These are phyloP conservation scores for Autographa gamma DNA, from an alignment of 2,888 invertebrate genomes.

Conservation along the genomic window DNA sequence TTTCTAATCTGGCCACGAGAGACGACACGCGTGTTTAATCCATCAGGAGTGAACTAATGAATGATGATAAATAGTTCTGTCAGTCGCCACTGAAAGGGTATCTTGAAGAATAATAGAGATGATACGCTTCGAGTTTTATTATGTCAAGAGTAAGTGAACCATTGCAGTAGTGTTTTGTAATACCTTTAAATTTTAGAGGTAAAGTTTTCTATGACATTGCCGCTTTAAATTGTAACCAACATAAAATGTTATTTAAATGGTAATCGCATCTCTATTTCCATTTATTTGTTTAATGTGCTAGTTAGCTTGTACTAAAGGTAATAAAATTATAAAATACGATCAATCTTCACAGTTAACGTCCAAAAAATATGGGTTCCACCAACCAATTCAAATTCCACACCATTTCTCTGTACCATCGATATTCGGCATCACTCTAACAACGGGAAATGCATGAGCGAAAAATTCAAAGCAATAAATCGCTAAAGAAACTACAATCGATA, in stretches of 20 bases:
- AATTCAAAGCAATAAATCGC: conserved; percentile 70
- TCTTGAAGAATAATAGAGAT: conserved; percentile 42
- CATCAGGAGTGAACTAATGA: conserved; percentile 75
- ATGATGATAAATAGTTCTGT: conserved; percentile 85
- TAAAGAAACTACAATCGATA: conserved; percentile 68
- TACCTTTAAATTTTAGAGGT: too few species aligned
- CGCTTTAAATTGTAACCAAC: too few species aligned
- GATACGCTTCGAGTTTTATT: conserved; percentile 9
- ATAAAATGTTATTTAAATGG: too few species aligned
- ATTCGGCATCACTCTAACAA: conserved; percentile 47
- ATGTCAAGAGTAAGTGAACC: neutral
- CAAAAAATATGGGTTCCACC: conserved; percentile 18
- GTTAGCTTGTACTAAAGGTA: neutral
- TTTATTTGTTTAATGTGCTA: neutral
- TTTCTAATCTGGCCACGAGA: conserved; percentile 79
- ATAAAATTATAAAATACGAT: neutral
- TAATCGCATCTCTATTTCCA: too few species aligned
- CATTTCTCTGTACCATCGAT: conserved; percentile 39
- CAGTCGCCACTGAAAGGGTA: conserved; percentile 56
- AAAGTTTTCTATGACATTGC: too few species aligned
- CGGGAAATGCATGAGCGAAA: conserved; percentile 69
- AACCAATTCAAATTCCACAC: conserved; percentile 48
- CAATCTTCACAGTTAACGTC: conserved; percentile 16
- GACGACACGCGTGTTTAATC: conserved; percentile 68
- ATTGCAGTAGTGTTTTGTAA: too few species aligned